phyloP scores from a whole-genome alignment of 2,113 vertebrate species.

The Mesembrinibis cayennensis region DNA sequence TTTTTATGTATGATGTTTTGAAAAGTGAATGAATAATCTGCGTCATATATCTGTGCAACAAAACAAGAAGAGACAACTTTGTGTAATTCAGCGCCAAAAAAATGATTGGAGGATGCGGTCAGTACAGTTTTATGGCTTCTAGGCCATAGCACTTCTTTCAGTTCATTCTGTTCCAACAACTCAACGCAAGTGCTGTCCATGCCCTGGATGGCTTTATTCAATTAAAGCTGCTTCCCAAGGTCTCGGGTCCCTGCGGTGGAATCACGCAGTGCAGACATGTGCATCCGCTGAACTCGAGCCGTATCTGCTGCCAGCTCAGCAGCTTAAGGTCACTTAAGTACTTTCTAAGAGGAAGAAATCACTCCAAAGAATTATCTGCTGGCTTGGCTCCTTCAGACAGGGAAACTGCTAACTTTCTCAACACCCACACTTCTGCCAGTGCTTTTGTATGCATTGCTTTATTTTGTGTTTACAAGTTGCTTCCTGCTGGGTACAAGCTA shows the following conservation, averaged over 20 bases:
- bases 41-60: conserved; percentile 3
- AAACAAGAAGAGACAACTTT: conserved; percentile 36
- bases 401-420: conserved; percentile 9
- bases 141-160: background rate
- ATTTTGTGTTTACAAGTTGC: background rate
- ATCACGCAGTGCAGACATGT: conserved; percentile 21
- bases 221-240: conserved; percentile 18
- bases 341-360: conserved; percentile 40
- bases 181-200: background rate
- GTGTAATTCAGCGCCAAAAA: conserved; percentile 9
- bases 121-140: conserved; percentile 27
- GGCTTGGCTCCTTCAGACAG: background rate
- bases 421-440: background rate
- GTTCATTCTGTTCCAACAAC: conserved; percentile 27
- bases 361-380: conserved; percentile 55
- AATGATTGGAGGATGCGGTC: conserved; percentile 1
- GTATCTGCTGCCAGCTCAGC: conserved; percentile 43
- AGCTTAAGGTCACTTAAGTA: conserved; percentile 50
- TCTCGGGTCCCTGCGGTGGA: conserved; percentile 15
- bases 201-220: conserved; percentile 39
- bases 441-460: background rate
- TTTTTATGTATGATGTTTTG: conserved; percentile 1
- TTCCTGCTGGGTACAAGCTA: background rate
- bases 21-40: conserved; percentile 36
- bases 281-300: background rate